Evolutionary conservation across 2,888 invertebrate species (phyloP).

Genomic region (Pyrrhia umbra): DNA sequence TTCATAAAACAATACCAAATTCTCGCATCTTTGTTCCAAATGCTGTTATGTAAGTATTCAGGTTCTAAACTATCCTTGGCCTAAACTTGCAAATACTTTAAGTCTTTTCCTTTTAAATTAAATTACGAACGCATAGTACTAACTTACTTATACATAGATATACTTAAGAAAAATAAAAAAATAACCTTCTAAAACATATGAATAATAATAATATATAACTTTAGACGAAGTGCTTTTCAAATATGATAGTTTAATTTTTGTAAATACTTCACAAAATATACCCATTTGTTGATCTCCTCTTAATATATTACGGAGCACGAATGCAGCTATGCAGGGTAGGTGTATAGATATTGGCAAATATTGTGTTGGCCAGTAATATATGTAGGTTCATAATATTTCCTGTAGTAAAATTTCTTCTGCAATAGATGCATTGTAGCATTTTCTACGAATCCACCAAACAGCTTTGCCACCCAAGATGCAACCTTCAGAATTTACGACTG

Average conservation of each 20-base stretch:
- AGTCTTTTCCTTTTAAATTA: too few species aligned
- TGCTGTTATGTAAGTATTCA: too few species aligned
- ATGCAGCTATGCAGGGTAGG: background rate
- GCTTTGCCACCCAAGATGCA: background rate
- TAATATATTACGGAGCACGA: background rate
- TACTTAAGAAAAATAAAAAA: background rate
- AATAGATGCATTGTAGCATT: background rate
- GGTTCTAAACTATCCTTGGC: too few species aligned
- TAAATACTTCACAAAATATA: background rate
- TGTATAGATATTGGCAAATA: background rate
- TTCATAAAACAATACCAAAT: too few species aligned
- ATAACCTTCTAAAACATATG: background rate
- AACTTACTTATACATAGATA: background rate
- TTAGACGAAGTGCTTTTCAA: background rate
- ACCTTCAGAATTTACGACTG: background rate
- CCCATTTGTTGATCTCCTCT: background rate
- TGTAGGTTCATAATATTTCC: background rate
- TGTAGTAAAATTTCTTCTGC: background rate
- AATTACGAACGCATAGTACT: background rate
- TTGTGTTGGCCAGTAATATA: background rate
- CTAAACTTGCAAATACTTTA: too few species aligned
- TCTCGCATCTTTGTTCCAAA: too few species aligned
- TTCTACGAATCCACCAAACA: background rate
- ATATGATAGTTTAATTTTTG: background rate
- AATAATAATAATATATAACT: too few species aligned